These are phyloP conservation scores for Hormiphora californensis DNA, from an alignment of 37 sponge, comb jelly and placozoan genomes.

Conservation along the genomic window DNA sequence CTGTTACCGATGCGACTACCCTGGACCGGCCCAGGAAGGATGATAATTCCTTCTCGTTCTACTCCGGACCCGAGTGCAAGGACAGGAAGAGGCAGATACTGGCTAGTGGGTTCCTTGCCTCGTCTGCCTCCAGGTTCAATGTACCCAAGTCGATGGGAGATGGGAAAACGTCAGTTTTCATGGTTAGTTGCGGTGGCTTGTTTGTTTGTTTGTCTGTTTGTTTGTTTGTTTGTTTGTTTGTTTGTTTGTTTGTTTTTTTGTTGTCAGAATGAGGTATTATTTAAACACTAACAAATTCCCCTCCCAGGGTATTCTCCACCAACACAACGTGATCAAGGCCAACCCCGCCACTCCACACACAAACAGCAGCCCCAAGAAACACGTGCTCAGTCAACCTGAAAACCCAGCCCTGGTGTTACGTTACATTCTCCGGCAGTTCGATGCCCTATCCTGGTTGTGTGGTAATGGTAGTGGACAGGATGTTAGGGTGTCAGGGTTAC, in stretches of 20 bases:
- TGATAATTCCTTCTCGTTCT: conserved; percentile 39
- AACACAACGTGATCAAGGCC: conserved; percentile 8
- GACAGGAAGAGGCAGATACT: conserved; percentile 48
- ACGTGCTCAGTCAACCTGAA: neutral
- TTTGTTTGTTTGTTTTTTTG: neutral
- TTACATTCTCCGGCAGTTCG: conserved; percentile 25
- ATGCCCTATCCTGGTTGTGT: conserved; percentile 36
- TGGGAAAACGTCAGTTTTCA: neutral
- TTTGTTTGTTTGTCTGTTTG: neutral
- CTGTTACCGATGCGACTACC: neutral
- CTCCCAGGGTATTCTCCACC: conserved; percentile 43
- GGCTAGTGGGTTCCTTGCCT: conserved; percentile 17
- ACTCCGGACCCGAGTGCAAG: conserved; percentile 31
- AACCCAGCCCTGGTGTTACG: conserved; percentile 5
- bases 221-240: neutral
- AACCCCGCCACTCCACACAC: no score
- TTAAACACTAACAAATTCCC: no score
- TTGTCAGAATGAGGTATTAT: no score
- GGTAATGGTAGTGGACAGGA: neutral
- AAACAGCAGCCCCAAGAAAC: no score
- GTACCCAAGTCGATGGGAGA: neutral
- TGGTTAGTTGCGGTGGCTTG: neutral
- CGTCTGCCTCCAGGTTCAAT: neutral
- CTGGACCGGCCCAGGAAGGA: conserved; percentile 31
- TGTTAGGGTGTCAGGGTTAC: neutral